Percentiles rank a stretch among this genome's conserved stretches.
Evolutionary conservation across 2,888 invertebrate genomes (phyloP).

Genomic region (Erynnis tages): DNA sequence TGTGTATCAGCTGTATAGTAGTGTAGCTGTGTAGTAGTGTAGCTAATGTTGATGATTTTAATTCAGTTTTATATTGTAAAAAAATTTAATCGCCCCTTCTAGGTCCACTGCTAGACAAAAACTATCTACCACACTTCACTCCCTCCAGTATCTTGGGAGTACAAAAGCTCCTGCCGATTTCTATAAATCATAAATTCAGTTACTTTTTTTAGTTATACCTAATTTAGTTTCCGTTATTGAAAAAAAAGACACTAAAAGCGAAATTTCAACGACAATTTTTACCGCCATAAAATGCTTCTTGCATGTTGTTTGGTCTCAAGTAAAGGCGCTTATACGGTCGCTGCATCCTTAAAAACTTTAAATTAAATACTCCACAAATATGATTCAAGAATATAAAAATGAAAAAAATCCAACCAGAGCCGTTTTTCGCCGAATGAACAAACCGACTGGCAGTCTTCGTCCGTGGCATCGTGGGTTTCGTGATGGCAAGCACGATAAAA

Average conservation of each 20-base stretch:
- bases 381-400: too few relatives aligned
- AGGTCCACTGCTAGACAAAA: too few relatives aligned
- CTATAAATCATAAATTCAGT: too few relatives aligned
- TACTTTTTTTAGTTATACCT: too few relatives aligned
- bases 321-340: conserved; percentile 63
- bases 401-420: not conserved
- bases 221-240: too few relatives aligned
- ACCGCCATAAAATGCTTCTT: conserved; percentile 64
- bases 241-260: not conserved
- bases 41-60: too few relatives aligned
- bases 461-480: conserved; percentile 41
- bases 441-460: conserved; percentile 40
- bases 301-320: conserved; percentile 64
- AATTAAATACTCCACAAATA: not conserved
- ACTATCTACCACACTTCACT: too few relatives aligned
- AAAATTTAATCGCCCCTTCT: not conserved
- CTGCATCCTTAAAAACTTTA: conserved; percentile 55
- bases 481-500: conserved; percentile 67
- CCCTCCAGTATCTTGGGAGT: too few relatives aligned
- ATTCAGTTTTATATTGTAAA: too few relatives aligned
- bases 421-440: conserved; percentile 24
- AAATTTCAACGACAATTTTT: conserved; percentile 34
- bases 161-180: too few relatives aligned
- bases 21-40: too few relatives aligned
- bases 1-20: too few relatives aligned